These are phyloP conservation scores for Seira ritae DNA, from an alignment of 2,888 invertebrate genomes.

Conservation along the genomic window DNA sequence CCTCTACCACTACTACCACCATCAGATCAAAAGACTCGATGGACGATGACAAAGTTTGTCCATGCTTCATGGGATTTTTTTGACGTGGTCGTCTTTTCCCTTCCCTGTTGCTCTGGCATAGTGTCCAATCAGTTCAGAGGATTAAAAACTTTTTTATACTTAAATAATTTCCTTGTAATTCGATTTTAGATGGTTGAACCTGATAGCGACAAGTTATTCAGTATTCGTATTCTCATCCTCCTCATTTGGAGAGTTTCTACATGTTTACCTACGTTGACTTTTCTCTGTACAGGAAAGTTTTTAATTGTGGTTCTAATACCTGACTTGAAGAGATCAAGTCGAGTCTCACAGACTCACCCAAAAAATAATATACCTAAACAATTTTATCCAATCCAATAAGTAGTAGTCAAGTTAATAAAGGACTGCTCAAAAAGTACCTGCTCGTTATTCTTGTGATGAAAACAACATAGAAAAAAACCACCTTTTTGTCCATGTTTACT, in stretches of 20 bases:
- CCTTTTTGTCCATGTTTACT: not conserved
- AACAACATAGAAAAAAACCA: not conserved
- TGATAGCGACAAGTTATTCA: not conserved
- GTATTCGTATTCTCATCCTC: not conserved
- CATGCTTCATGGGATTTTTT: too few relatives aligned
- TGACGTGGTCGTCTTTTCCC: too few relatives aligned
- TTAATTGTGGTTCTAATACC: slow-evolving; percentile 48
- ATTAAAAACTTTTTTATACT: not conserved
- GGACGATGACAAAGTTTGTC: too few relatives aligned
- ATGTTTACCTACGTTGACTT: not conserved
- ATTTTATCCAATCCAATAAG: not conserved
- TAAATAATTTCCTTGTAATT: not conserved
- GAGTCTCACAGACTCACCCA: too few relatives aligned
- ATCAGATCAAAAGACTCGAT: too few relatives aligned
- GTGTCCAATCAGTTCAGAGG: too few relatives aligned
- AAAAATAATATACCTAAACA: slow-evolving; percentile 29
- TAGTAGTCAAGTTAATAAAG: slow-evolving; percentile 17
- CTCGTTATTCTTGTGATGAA: not conserved
- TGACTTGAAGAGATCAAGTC: too few relatives aligned
- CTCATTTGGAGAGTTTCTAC: not conserved
- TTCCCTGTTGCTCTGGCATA: not conserved
- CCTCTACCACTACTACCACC: too few relatives aligned
- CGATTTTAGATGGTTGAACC: not conserved
- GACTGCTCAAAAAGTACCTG: slow-evolving; percentile 11
- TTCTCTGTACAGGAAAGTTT: slow-evolving; percentile 21